Base-by-base conservation (phyloP, 2,888 invertebrate species). In the Schizaphis graminum region DNA sequence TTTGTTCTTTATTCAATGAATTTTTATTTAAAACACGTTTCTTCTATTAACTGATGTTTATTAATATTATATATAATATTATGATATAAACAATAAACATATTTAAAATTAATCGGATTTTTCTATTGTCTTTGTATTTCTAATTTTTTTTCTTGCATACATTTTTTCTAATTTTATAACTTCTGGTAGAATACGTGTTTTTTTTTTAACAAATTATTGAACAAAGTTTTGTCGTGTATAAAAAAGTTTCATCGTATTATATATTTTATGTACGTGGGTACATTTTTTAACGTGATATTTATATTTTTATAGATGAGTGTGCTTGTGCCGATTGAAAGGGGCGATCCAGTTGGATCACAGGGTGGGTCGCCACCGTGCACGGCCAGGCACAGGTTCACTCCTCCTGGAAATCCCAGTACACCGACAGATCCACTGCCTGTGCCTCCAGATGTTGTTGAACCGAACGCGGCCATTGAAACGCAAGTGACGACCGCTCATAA, bases 401-500 rank as follows among this genome's bases (percentile, higher is more conserved):
- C 94, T 77, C 94, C 94, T 86, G 94, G 94, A 61, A 91, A 91
- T 91, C 94, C 94, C 24, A 91, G 91, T 87, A 91, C 94, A 44
- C 94, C 94, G 49, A 94, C 86, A 16, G 90, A 90, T 61, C 90
- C 94, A 91, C 94, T 86, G 86, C 86, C 91, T 87, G 94, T 91
- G 47, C 94, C 94, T 61, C 94, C 94, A 67, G 94, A 94, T 53
- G 86, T 49, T 44, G 35, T n/a, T n/a, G 94, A 94, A 87, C 86
- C 61, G n/a, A 94, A 28, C 28, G 87, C 91, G 91, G 86, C 49
- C 86, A 86, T 94, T 53, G 94, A 94, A 91, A 90, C 94, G 67
- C 94, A 91, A 86, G 49, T 85, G 53, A 67, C 95, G 56, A 44
- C 91, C 56, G 89, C 94, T 94, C 95, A 95, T 94, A 96, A 96